Conservation (phyloP, 2,888 invertebrate species). For the Anticlea derivata region DNA sequence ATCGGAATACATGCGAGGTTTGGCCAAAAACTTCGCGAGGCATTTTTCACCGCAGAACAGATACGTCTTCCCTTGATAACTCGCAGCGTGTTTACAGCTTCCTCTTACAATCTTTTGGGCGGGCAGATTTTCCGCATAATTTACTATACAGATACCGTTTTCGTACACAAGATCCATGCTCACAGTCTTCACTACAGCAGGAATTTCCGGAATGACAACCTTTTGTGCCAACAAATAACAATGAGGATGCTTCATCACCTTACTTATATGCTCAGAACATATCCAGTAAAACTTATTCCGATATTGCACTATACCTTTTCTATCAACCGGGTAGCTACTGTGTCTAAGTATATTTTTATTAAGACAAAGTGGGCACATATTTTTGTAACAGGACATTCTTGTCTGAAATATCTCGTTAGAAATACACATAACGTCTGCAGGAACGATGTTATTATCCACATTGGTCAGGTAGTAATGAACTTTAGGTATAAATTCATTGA, state of each 20-base stretch:
- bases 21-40: slow-evolving; percentile 76
- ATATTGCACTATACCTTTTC: slow-evolving; percentile 83
- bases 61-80: slow-evolving; percentile 78
- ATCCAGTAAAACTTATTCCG: slow-evolving; percentile 84
- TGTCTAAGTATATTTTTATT: slow-evolving; percentile 55
- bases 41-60: slow-evolving; percentile 82
- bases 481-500: slow-evolving; percentile 63
- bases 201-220: slow-evolving; percentile 75
- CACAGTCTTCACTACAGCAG: slow-evolving; percentile 70
- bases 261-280: slow-evolving; percentile 79
- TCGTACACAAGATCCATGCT: slow-evolving; percentile 69
- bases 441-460: slow-evolving; percentile 72
- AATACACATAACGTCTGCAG: slow-evolving; percentile 79
- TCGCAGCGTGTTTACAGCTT: slow-evolving; percentile 65
- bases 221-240: slow-evolving; percentile 52
- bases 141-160: slow-evolving; percentile 85
- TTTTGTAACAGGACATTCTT: slow-evolving; percentile 76
- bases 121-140: slow-evolving; percentile 82
- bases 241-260: slow-evolving; percentile 72
- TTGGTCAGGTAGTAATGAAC: slow-evolving; percentile 80
- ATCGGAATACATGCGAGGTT: slow-evolving; percentile 76
- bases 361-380: slow-evolving; percentile 85
- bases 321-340: slow-evolving; percentile 76
- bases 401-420: slow-evolving; percentile 79
- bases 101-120: slow-evolving; percentile 73